Evolutionary conservation across 2,888 invertebrate species (phyloP).

Genomic region (Drosophila greeni): DNA sequence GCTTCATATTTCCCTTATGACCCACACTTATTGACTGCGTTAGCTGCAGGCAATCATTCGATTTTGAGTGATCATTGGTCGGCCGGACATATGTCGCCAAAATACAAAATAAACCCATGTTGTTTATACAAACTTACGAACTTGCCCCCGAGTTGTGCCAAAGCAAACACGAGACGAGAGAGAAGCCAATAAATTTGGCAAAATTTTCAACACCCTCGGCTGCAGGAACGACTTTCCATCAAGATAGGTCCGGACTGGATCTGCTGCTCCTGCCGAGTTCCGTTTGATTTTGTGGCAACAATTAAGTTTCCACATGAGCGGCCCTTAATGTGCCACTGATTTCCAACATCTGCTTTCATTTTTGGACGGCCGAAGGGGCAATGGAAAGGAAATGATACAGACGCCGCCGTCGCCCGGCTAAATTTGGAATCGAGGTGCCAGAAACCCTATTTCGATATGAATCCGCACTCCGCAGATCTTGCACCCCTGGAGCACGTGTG

Average conservation of each 20-base stretch:
- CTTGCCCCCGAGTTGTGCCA: constrained; percentile 21
- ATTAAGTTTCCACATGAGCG: constrained; percentile 77
- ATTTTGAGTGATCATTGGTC: constrained; percentile 14
- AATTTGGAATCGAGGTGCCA: constrained; percentile 68
- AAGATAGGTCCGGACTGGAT: constrained; percentile 54
- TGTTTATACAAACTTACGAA: constrained; percentile 45
- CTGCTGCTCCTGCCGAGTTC: constrained; percentile 8
- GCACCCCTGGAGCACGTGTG: constrained; percentile 58
- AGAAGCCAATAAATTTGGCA: constrained; percentile 46
- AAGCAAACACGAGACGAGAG: constrained; percentile 35
- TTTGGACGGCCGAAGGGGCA: constrained; percentile 54
- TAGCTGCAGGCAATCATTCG: constrained; percentile 26
- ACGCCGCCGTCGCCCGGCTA: constrained; percentile 55
- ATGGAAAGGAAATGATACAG: constrained; percentile 68
- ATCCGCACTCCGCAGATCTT: constrained; percentile 14
- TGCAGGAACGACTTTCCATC: constrained; percentile 43
- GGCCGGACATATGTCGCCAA: constrained; percentile 50
- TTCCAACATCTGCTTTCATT: constrained; percentile 77
- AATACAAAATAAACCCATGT: constrained; percentile 30
- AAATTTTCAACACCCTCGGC: constrained; percentile 51
- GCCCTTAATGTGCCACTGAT: constrained; percentile 77
- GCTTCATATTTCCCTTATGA: constrained; percentile 3
- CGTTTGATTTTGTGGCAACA: constrained; percentile 64
- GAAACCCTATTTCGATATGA: constrained; percentile 59
- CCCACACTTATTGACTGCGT: constrained; percentile 9